A percentile compares a stretch with the other conserved stretches of the same genome.
Conservation (phyloP, 2,888 invertebrate genomes). For the Aspidiotus rigidus region DNA sequence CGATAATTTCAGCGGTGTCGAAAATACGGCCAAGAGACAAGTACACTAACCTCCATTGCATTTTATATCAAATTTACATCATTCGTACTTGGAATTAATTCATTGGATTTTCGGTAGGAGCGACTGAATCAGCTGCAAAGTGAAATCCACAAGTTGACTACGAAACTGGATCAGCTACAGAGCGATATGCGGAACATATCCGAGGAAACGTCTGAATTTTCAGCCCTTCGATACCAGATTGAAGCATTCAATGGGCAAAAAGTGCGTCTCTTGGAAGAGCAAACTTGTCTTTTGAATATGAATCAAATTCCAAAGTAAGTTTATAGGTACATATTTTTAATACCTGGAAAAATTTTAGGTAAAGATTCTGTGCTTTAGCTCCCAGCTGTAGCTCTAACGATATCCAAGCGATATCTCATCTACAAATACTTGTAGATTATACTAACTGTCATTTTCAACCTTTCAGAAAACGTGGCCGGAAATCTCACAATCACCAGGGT, state of each 20-base stretch:
- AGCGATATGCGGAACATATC: constrained; percentile 42
- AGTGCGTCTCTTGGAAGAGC: constrained; percentile 34
- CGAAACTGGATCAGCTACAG: constrained; percentile 44
- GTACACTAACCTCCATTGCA: neutral
- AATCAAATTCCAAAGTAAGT: constrained; percentile 16
- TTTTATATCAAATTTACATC: neutral
- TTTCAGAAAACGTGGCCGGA: constrained; percentile 10
- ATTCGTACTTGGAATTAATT: neutral
- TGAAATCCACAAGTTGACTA: constrained; percentile 44
- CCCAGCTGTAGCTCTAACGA: too few species aligned
- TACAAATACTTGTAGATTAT: neutral
- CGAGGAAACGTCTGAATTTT: constrained; percentile 42
- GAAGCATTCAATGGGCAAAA: constrained; percentile 39
- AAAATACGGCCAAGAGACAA: constrained; percentile 7
- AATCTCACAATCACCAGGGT: constrained; percentile 2
- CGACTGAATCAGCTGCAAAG: constrained; percentile 45
- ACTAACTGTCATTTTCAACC: neutral
- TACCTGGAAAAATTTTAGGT: neutral
- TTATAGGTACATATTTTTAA: neutral
- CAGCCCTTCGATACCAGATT: constrained; percentile 43
- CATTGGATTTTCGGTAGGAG: constrained; percentile 41
- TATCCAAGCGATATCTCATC: neutral
- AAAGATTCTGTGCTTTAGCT: too few species aligned
- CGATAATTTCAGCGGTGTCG: neutral
- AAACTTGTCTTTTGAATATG: constrained; percentile 16